Conservation (phyloP, 2,113 vertebrate genomes). For the Hippocampus zosterae region DNA sequence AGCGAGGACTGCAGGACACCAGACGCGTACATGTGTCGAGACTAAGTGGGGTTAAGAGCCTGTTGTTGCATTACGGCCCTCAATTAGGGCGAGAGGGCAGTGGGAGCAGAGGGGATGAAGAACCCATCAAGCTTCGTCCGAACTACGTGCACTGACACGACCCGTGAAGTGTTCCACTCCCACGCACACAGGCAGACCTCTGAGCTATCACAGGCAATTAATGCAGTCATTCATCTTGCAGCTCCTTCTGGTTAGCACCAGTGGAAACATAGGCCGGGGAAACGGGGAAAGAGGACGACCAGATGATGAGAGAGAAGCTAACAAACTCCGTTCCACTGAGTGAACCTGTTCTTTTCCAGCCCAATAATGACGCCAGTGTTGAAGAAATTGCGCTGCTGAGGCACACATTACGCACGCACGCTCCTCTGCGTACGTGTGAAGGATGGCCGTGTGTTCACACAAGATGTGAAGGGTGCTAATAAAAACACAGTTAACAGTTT, state of each 20-base stretch:
- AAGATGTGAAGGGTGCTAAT: constrained; percentile 1
- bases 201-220: constrained; percentile 55
- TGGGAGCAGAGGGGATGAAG: constrained; percentile 24
- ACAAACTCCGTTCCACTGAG: constrained; percentile 28
- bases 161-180: constrained; percentile 14
- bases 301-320: constrained; percentile 34
- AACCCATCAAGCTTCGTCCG: constrained; percentile 19
- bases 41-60: constrained; percentile 59
- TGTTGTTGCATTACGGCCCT: constrained; percentile 51
- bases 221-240: constrained; percentile 45
- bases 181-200: constrained; percentile 33
- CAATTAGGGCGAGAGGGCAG: constrained; percentile 39
- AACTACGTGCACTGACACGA: neutral
- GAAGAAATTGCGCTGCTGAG: constrained; percentile 19
- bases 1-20: constrained; percentile 24
- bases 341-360: constrained; percentile 22
- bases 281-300: neutral
- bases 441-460: neutral
- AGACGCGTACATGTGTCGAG: constrained; percentile 40
- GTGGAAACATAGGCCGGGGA: constrained; percentile 30
- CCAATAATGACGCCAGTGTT: constrained; percentile 12
- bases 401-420: neutral
- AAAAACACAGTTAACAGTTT: neutral
- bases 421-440: neutral
- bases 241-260: constrained; percentile 44